Base-by-base conservation (phyloP, 2,797 vertebrate genomes). In the Anomalospiza imberbis region DNA sequence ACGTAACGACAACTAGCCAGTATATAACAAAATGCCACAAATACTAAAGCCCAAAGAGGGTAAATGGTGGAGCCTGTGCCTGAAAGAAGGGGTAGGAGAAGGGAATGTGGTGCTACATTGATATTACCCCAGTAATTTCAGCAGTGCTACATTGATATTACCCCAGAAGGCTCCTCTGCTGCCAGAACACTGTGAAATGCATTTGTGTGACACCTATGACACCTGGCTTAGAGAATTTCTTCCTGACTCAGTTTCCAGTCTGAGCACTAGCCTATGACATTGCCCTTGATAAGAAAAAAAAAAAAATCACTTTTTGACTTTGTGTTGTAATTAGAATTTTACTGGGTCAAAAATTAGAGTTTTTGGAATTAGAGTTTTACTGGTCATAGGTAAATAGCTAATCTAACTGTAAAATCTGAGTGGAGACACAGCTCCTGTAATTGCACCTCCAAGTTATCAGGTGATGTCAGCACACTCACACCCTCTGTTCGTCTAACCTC, bases 401-500 rank as follows among this genome's bases (percentile, higher is more conserved):
- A 96, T 95, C 93, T 96, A 95, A 96, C 95, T 94, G 91, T 93
- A 93, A 94, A 94, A 96, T 94, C 94, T 93, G 38, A 93, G 80
- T 84, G 55, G 63, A 94, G 73, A 94, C 77, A 67, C 91, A 88
- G 76, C 63, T 55, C 80, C 71, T 62, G 88, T 91, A 72, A 91
- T 90, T 96, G 88, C 76, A 51, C 14, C 2, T 16, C 72, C 24
- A 8, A 28, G 45, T 66, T 88, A 89, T 93, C 60, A 95, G 71
- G 86, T 95, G 96, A 91, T 91, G 94, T 94, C 94, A 94, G 91
- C 73, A 84, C 40, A 13, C 61, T 89, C 85, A 89, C 73, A 63
- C 90, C 95, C 90, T 58, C 8, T 8, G 58, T 34, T 81, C 20
- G 29, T 60, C 66, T 55, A 44, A 58, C 67, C 85, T 91, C 48